phyloP scores from a whole-genome alignment of 2,888 invertebrate genomes.

The Hypomecis atomaria region DNA sequence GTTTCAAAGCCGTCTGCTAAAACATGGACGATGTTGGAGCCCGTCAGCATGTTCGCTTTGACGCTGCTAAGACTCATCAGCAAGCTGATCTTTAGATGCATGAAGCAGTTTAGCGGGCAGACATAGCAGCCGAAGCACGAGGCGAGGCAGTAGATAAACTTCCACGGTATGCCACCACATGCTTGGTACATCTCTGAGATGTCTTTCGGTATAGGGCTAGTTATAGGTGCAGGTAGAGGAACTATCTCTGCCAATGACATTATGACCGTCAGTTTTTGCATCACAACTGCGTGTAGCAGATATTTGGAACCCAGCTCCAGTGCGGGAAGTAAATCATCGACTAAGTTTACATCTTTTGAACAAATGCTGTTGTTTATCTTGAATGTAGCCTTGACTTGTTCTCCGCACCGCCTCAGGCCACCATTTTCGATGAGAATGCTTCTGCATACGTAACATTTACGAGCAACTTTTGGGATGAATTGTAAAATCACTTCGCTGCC shows the following conservation, averaged over 20 bases:
- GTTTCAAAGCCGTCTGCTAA: conserved; percentile 68
- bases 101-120: conserved; percentile 71
- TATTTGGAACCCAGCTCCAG: conserved; percentile 63
- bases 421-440: conserved; percentile 73
- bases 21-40: conserved; percentile 67
- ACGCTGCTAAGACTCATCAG: conserved; percentile 72
- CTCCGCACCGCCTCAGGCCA: conserved; percentile 71
- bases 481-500: conserved; percentile 70
- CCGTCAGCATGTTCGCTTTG: conserved; percentile 60
- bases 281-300: conserved; percentile 54
- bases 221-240: conserved; percentile 55
- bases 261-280: conserved; percentile 60
- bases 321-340: conserved; percentile 66
- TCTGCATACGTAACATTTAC: conserved; percentile 69
- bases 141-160: conserved; percentile 74
- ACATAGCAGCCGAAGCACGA: conserved; percentile 68
- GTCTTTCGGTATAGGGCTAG: conserved; percentile 57
- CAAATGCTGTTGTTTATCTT: conserved; percentile 51
- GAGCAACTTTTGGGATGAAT: conserved; percentile 69
- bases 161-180: conserved; percentile 69
- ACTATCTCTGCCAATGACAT: conserved; percentile 65
- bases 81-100: conserved; percentile 73
- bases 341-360: conserved; percentile 57
- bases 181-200: conserved; percentile 60
- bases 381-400: conserved; percentile 65